Conservation (phyloP, 2,888 invertebrate species). For the Notodonta ziczac region DNA sequence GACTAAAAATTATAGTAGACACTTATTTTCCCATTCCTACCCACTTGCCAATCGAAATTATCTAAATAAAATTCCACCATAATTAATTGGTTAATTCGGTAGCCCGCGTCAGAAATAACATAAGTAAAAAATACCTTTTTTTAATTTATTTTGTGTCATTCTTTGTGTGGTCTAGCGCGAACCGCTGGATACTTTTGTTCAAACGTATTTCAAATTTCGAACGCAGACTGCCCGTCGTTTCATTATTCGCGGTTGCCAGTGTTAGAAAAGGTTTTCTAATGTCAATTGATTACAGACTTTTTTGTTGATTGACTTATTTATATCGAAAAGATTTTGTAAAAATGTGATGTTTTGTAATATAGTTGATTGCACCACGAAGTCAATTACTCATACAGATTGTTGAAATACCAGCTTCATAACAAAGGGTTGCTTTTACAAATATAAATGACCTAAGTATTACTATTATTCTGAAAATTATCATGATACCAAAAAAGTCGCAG, state of each 20-base stretch:
- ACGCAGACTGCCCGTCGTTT: conserved; percentile 72
- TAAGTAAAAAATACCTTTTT: conserved; percentile 51
- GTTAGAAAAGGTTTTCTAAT: conserved; percentile 68
- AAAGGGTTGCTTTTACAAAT: too few species aligned
- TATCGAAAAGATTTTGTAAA: not conserved
- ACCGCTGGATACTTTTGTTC: conserved; percentile 75
- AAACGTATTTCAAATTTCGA: conserved; percentile 74
- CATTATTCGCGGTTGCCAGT: conserved; percentile 77
- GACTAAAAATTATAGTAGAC: too few species aligned
- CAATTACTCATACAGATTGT: too few species aligned
- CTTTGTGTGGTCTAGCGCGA: conserved; percentile 66
- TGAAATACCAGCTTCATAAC: too few species aligned
- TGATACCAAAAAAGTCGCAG: not conserved
- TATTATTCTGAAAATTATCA: not conserved
- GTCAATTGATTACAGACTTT: conserved; percentile 63
- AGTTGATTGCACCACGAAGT: too few species aligned
- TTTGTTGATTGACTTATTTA: conserved; percentile 52
- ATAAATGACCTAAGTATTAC: too few species aligned
- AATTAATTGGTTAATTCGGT: conserved; percentile 60
- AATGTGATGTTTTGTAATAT: too few species aligned
- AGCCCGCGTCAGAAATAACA: conserved; percentile 60
- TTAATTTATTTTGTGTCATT: conserved; percentile 70
- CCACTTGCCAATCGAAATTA: conserved; percentile 4
- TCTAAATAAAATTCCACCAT: conserved; percentile 18
- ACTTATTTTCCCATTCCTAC: too few species aligned